Base-by-base conservation (phyloP, 2,888 invertebrate genomes). In the Hylaea fasciaria region DNA sequence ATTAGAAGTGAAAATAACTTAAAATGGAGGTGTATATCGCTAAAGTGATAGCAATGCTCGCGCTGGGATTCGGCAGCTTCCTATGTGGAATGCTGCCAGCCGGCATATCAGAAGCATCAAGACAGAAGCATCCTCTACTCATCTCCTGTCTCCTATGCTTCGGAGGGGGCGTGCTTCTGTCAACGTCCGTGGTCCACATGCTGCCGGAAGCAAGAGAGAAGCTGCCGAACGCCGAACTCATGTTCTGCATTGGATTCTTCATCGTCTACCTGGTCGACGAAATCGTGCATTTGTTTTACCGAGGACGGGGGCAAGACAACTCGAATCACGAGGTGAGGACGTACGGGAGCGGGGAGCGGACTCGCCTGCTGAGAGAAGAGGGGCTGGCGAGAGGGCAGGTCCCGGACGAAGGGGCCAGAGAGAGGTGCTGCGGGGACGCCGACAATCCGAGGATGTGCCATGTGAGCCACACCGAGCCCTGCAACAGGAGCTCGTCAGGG, bases 171-270 rank as follows among this genome's bases (percentile, higher is more conserved):
- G 95, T 97, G 17, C 91, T 97, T 4, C 84, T 97, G 4, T 94
- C 96, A 0, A 97, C 97, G 0, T 94, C 96, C 0, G 69, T 96
- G 35, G 92, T 96, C 14, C 97, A 97, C 83, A 96, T 97, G 92
- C 85, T 97, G 4, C 96, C 96, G n/a, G 97, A 97, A 91, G 94
- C 95, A 22, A 92, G 95, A 52, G 93, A 94, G 62, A 86, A 88
- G 58, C 80, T 95, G 47, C 92, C 93, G 40, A 93, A 94, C 68
- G 93, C 95, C 0, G 96, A 96, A 78, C 78, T 96, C 0, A 83
- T 94, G 28, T 89, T 96, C 49, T 95, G 95, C 62, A 78, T 87
- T 2, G 96, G 96, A 0, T 96, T 96, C 77, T 94, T 96, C 58
- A 70, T 95, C 0, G 94, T 96, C 0, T 96, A 96, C 72, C 83